Percentiles rank a stretch among this genome's conserved stretches.
Conservation (phyloP, 2,113 vertebrate genomes). For the Alethe castanea region DNA sequence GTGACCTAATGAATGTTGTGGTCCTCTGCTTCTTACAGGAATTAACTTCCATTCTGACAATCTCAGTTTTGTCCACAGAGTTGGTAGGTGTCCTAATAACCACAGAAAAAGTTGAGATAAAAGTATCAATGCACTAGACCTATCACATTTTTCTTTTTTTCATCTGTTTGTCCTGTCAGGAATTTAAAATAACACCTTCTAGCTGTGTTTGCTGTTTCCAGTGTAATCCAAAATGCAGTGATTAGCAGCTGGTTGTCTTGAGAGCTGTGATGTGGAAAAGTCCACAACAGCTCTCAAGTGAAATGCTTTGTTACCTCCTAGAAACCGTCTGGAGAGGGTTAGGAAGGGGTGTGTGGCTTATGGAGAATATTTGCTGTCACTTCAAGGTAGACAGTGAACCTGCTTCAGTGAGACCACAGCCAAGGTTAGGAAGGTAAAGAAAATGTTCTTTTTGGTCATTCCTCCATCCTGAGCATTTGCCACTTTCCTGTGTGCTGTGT, state of each 20-base stretch:
- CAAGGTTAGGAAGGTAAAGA: not conserved
- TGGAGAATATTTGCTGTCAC: not conserved
- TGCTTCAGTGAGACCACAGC: not conserved
- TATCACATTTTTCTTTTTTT: not conserved
- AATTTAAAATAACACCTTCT: not conserved
- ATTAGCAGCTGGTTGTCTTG: not conserved
- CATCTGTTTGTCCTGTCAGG: not conserved
- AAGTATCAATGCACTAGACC: not conserved
- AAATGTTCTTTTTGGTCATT: not conserved
- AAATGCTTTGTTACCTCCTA: not conserved
- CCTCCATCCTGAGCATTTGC: not conserved
- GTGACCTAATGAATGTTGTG: not conserved
- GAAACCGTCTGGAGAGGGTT: not conserved
- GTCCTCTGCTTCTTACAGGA: not conserved
- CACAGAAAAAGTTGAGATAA: not conserved
- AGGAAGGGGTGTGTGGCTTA: not conserved
- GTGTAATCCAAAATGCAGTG: not conserved
- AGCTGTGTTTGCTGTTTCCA: not conserved
- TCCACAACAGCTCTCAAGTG: not conserved
- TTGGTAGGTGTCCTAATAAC: not conserved
- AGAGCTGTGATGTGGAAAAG: not conserved
- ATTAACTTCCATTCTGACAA: not conserved
- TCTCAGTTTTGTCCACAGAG: not conserved
- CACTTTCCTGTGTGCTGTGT: accelerated
- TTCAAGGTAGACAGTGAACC: not conserved